Evolutionary conservation across 2,797 vertebrate genomes (phyloP), one percentile per base, ranked within the genome.

Genomic region (Esox masquinongy): DNA sequence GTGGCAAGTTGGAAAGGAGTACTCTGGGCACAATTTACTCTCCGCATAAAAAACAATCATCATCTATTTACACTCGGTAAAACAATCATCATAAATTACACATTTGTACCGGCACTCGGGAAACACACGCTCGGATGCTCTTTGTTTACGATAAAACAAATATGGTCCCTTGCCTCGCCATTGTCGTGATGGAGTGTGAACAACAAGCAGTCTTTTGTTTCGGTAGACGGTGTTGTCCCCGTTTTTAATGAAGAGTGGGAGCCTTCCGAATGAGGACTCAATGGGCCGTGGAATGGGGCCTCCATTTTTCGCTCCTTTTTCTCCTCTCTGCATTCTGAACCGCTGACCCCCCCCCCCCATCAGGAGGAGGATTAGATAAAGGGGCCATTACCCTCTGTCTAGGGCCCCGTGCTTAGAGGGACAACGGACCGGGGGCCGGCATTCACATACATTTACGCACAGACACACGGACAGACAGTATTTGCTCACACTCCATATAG

Each of bases 71-170:
- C 50, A 72, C 16, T 72, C 26, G 29, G 49, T 17, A 72, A 56
- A 72, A 72, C 70, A 51, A 72, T 72, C 70, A 72, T 72, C 49
- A 36, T 56, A 72, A 72, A 72, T 72, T 22, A 72, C 70, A 72
- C 15, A 72, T 72, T 16, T 31, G 70, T n/a, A 53, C 26, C 70
- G 24, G 56, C 17, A 17, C 70, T 34, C 9, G 19, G 56, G 14
- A 53, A n/a, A 53, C 17, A 15, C 12, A 12, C 70, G 70, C 70
- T 72, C 49, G 15, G 43, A 70, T 70, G 68, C 68, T 70, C 43
- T 66, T 66, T 66, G 64, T 66, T 66, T 36, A 36, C 6, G 31
- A 66, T 66, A 19, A 66, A 66, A 66, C 64, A 34, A 66, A 66
- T 66, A 19, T 7, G 64, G 64, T 34, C 64, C 63, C 64, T 66